phyloP scores from a whole-genome alignment of 2,888 invertebrate genomes.

The Agrotis clavis region DNA sequence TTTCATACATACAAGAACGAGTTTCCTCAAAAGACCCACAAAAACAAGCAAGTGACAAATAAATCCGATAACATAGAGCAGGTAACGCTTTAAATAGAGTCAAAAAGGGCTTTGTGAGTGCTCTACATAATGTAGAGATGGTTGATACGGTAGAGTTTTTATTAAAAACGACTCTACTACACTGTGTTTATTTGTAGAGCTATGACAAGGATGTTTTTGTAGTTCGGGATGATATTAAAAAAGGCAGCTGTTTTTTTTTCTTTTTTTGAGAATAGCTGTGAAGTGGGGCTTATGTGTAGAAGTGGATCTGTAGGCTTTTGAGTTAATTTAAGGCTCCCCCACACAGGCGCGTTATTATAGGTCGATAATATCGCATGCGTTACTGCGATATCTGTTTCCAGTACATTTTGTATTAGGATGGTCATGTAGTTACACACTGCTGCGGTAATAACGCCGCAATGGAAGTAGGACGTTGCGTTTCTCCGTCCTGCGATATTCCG shows the following conservation, averaged over 20 bases:
- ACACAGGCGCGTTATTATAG: too few species aligned
- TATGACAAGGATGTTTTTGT: constrained; percentile 32
- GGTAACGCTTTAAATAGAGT: constrained; percentile 60
- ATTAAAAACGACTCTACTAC: constrained; percentile 55
- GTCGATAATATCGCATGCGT: too few species aligned
- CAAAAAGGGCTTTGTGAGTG: constrained; percentile 58
- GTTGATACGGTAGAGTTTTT: constrained; percentile 41
- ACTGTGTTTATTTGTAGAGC: constrained; percentile 36
- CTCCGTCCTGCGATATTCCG: too few species aligned
- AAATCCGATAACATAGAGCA: constrained; percentile 60
- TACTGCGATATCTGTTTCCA: too few species aligned
- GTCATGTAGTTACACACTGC: too few species aligned
- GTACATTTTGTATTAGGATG: too few species aligned
- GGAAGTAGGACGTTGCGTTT: too few species aligned
- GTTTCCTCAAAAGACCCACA: background rate
- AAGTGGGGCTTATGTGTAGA: background rate
- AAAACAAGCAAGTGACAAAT: constrained; percentile 35
- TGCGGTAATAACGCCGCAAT: too few species aligned
- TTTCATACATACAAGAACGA: background rate
- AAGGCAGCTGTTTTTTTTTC: constrained; percentile 1
- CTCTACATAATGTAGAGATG: constrained; percentile 54
- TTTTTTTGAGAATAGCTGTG: constrained; percentile 12
- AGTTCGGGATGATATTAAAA: constrained; percentile 40
- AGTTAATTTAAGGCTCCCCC: too few species aligned
- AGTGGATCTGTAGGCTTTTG: background rate